Evolutionary conservation across 2,113 vertebrate genomes (phyloP).

Genomic region (Platichthys stellatus): DNA sequence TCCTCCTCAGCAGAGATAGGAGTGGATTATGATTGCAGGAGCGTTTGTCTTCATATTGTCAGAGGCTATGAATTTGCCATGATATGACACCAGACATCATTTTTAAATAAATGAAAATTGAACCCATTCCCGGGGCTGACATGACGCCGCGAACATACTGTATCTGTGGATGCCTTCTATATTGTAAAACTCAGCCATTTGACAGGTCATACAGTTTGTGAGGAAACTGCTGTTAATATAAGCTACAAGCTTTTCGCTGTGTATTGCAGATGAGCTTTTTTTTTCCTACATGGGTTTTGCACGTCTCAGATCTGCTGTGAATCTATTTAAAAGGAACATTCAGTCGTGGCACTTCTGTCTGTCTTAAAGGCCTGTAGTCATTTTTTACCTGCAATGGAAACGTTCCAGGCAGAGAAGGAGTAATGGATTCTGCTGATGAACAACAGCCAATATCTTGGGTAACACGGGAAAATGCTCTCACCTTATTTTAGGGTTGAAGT

Average conservation of each 20-base stretch:
- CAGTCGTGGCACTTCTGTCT: conserved; percentile 27
- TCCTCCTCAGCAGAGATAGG: conserved; percentile 40
- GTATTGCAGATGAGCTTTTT: conserved; percentile 48
- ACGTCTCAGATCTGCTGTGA: conserved; percentile 42
- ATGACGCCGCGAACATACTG: conserved; percentile 22
- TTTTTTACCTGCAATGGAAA: conserved; percentile 39
- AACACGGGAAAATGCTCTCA: conserved; percentile 9
- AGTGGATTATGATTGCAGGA: conserved; percentile 49
- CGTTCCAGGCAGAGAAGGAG: conserved; percentile 14
- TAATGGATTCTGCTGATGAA: conserved; percentile 55
- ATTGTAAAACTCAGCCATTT: conserved; percentile 51
- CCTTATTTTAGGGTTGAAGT: conserved; percentile 14
- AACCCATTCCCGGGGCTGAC: conserved; percentile 41
- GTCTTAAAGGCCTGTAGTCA: conserved; percentile 51
- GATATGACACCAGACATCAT: conserved; percentile 48
- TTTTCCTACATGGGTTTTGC: conserved; percentile 8
- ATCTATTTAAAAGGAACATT: conserved; percentile 14
- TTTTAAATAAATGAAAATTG: conserved; percentile 60
- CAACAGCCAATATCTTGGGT: conserved; percentile 48
- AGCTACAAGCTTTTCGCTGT: conserved; percentile 36
- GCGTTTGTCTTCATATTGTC: conserved; percentile 59
- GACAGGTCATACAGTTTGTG: conserved; percentile 56
- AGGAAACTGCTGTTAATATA: conserved; percentile 56
- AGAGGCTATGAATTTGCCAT: conserved; percentile 50
- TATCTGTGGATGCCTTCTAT: conserved; percentile 46